phyloP scores from a whole-genome alignment of 2,888 invertebrate genomes.

The Phortica okadai region DNA sequence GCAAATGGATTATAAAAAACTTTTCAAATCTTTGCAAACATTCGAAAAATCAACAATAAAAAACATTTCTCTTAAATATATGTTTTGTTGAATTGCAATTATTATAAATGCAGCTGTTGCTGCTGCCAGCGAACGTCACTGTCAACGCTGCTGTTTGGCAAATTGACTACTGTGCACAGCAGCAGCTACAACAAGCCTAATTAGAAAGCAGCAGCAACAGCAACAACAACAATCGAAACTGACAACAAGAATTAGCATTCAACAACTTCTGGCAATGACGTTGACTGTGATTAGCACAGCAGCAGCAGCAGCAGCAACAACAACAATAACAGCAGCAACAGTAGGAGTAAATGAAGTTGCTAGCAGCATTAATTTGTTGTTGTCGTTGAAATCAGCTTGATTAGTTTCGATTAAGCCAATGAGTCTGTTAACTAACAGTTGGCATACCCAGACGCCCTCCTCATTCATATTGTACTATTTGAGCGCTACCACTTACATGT shows the following conservation, averaged over 20 bases:
- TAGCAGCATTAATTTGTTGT: not conserved
- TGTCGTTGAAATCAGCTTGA: not conserved
- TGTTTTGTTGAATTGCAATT: not conserved
- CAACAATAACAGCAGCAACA: not conserved
- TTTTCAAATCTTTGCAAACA: too few relatives aligned
- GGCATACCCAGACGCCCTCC: not conserved
- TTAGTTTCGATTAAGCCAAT: not conserved
- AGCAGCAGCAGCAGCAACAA: not conserved
- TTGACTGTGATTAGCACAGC: not conserved
- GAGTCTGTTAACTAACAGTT: not conserved
- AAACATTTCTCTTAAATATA: not conserved
- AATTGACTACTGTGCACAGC: slow-evolving; percentile 24
- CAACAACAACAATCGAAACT: not conserved
- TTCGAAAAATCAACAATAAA: not conserved
- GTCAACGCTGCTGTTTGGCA: slow-evolving; percentile 12
- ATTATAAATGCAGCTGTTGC: slow-evolving; percentile 8
- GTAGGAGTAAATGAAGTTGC: not conserved
- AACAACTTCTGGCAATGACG: not conserved
- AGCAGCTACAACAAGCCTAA: slow-evolving; percentile 6
- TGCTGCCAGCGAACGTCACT: slow-evolving; percentile 17
- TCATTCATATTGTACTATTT: not conserved
- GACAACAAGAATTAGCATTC: slow-evolving; percentile 17
- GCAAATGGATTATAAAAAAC: too few relatives aligned
- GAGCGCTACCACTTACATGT: too few relatives aligned
- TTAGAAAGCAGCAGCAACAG: slow-evolving; percentile 5